Conservation (phyloP, 2,888 invertebrate genomes). For the Syrphus vitripennis region DNA sequence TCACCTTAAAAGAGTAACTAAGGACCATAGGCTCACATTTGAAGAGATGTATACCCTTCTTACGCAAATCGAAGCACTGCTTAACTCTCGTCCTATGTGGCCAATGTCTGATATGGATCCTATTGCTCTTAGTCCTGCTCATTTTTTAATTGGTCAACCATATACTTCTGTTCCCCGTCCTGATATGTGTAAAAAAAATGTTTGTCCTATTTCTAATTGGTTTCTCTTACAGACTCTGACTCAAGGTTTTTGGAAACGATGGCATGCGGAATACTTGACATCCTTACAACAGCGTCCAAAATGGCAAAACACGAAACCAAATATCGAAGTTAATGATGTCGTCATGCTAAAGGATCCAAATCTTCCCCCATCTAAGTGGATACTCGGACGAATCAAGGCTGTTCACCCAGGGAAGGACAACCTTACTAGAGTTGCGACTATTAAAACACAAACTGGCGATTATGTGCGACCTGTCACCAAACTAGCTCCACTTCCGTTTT, state of each 20-base stretch:
- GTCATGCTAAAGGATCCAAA: background rate
- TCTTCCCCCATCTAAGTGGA: background rate
- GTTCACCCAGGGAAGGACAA: background rate
- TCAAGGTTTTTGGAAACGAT: background rate
- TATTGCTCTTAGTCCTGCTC: background rate
- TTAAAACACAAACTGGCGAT: no score
- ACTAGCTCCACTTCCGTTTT: no score
- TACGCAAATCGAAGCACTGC: background rate
- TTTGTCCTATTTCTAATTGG: background rate
- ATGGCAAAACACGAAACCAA: background rate
- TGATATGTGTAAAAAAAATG: background rate
- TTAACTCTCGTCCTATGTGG: slow-evolving; percentile 22
- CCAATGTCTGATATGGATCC: slow-evolving; percentile 20
- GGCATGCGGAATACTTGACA: background rate
- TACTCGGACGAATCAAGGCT: background rate
- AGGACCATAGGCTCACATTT: background rate
- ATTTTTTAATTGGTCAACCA: slow-evolving; percentile 8
- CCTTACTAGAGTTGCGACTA: no score
- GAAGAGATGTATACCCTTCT: background rate
- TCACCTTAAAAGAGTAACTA: background rate
- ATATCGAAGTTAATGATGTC: background rate
- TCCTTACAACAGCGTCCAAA: background rate
- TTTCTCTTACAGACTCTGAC: background rate
- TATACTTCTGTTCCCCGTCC: background rate
- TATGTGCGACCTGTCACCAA: no score